phyloP scores from a whole-genome alignment of 2,113 vertebrate genomes.

The Halichoeres trimaculatus region DNA sequence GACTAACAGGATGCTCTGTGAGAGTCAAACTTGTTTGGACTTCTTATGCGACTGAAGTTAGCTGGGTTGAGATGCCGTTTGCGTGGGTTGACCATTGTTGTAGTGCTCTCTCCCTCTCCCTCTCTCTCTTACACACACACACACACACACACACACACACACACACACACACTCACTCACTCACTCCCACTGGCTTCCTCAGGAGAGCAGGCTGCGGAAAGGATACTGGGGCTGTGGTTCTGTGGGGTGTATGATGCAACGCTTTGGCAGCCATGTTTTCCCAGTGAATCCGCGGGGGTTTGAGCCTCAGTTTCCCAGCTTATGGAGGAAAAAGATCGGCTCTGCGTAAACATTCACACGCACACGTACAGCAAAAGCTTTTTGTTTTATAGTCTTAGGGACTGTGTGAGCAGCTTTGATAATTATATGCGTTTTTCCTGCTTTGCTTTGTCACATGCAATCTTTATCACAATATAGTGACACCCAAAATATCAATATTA shows the following conservation, averaged over 20 bases:
- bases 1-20: slow-evolving; percentile 77
- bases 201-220: slow-evolving; percentile 55
- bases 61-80: slow-evolving; percentile 55
- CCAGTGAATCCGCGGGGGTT: slow-evolving; percentile 68
- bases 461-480: slow-evolving; percentile 25
- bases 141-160: slow-evolving; percentile 1
- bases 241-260: slow-evolving; percentile 75
- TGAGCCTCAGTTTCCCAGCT: slow-evolving; percentile 48
- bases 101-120: slow-evolving; percentile 23
- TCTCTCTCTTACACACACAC: slow-evolving; percentile 8
- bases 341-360: slow-evolving; percentile 53
- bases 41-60: slow-evolving; percentile 72
- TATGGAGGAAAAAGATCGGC: slow-evolving; percentile 36
- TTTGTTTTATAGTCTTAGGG: slow-evolving; percentile 26
- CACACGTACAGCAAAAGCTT: slow-evolving; percentile 24
- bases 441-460: slow-evolving; percentile 48
- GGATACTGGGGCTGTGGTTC: slow-evolving; percentile 70
- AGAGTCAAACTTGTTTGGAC: slow-evolving; percentile 68
- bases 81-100: slow-evolving; percentile 64
- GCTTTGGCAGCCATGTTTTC: slow-evolving; percentile 73
- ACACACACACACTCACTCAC: slow-evolving; percentile 16
- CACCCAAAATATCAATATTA: slow-evolving; percentile 57
- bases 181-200: slow-evolving; percentile 43
- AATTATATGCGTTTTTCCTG: slow-evolving; percentile 49
- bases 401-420: slow-evolving; percentile 22